These are phyloP conservation scores for Nyctereutes procyonoides DNA, from an alignment of 2,113 vertebrate species.

Conservation along the genomic window DNA sequence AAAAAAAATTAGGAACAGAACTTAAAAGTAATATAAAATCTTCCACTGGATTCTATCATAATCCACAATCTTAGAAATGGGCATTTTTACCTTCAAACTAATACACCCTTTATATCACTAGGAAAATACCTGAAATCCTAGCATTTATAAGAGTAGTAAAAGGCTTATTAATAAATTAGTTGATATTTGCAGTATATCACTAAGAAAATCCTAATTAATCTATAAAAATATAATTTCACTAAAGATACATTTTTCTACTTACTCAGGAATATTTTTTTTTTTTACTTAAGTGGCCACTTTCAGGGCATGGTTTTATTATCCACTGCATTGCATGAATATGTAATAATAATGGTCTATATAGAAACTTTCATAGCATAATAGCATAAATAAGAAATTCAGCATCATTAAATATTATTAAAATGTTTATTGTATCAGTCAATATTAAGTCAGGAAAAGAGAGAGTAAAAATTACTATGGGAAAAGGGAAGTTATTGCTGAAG, in stretches of 20 bases:
- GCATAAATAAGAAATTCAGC: background rate
- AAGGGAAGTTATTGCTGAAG: background rate
- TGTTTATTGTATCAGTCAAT: background rate
- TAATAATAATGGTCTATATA: background rate
- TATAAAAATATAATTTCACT: background rate
- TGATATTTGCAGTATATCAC: background rate
- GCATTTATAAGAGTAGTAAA: background rate
- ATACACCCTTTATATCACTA: background rate
- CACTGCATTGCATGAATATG: background rate
- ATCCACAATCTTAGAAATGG: background rate
- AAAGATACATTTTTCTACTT: background rate
- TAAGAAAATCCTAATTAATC: background rate
- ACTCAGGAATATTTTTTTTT: background rate
- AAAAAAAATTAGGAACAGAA: background rate
- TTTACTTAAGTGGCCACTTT: background rate
- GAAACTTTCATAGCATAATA: background rate
- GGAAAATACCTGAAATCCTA: background rate
- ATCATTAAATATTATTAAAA: conserved; percentile 25
- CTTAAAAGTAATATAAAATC: background rate
- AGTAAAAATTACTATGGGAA: background rate
- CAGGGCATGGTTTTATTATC: background rate
- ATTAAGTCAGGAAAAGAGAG: background rate
- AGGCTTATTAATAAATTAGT: background rate
- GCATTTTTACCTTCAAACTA: background rate
- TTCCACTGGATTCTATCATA: background rate